A percentile compares a stretch with the other conserved stretches of the same genome.
Conservation (phyloP, 2,113 vertebrate species). For the Crotalus horridus region DNA sequence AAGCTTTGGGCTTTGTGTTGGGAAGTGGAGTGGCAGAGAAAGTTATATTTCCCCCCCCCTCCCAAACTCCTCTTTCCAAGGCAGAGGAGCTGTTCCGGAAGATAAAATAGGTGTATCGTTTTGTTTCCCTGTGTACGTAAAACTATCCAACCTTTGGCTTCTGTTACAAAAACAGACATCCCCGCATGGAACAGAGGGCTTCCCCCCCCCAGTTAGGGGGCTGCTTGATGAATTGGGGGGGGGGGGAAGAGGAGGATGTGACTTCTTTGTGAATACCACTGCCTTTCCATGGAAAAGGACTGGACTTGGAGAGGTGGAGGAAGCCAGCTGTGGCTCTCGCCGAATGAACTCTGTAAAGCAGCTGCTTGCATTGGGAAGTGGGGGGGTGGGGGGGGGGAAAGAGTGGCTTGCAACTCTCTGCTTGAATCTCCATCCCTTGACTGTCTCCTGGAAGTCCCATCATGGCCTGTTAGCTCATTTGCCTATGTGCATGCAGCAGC, state of each 20-base stretch:
- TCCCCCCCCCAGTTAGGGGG: accelerated
- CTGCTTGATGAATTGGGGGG: accelerated
- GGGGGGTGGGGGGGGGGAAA: neutral
- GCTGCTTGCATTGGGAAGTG: neutral
- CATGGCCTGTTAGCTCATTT: neutral
- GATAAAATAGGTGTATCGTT: neutral
- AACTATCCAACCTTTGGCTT: neutral
- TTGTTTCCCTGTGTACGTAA: neutral
- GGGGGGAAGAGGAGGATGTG: accelerated
- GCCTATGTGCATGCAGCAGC: neutral
- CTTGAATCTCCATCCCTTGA: neutral
- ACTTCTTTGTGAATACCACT: accelerated
- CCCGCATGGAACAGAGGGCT: neutral
- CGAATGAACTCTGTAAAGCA: neutral
- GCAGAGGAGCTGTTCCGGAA: neutral
- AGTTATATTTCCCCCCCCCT: neutral
- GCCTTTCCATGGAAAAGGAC: neutral
- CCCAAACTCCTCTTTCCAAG: neutral
- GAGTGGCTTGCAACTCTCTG: neutral
- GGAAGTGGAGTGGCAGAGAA: neutral
- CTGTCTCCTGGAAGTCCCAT: slow-evolving; percentile 56
- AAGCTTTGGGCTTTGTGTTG: neutral
- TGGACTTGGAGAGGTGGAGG: neutral
- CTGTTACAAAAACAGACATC: neutral
- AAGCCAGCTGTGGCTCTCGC: neutral